These are phyloP conservation scores for Metallyticus violacea DNA, from an alignment of 2,888 invertebrate genomes.

Conservation along the genomic window DNA sequence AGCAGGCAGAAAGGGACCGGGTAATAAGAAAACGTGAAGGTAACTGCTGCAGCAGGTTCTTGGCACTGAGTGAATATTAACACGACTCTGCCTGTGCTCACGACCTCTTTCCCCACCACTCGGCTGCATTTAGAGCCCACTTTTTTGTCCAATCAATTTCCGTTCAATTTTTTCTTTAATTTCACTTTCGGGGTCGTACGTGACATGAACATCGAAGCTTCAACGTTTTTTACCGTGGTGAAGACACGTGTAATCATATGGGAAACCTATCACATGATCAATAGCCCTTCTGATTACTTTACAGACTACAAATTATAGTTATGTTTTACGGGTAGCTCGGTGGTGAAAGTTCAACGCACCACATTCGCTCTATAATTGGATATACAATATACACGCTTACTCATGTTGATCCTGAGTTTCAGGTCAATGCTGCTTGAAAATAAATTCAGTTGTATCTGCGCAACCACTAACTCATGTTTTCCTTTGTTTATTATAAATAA, in stretches of 20 bases:
- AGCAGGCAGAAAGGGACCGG: too few relatives aligned
- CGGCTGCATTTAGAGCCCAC: not conserved
- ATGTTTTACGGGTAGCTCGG: not conserved
- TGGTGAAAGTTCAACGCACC: not conserved
- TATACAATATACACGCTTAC: not conserved
- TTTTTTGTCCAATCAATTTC: not conserved
- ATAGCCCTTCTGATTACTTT: not conserved
- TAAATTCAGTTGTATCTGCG: not conserved
- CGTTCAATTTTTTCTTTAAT: not conserved
- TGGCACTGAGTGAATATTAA: not conserved
- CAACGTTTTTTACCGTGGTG: not conserved
- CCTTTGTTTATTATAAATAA: too few relatives aligned
- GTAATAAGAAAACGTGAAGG: not conserved
- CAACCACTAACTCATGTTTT: not conserved
- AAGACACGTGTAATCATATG: not conserved
- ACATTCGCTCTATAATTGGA: not conserved
- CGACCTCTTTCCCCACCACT: not conserved
- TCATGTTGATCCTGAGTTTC: not conserved
- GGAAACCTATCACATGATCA: not conserved
- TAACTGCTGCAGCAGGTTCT: not conserved
- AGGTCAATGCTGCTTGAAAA: not conserved
- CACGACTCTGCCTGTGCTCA: not conserved
- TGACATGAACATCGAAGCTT: not conserved
- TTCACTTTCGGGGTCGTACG: not conserved
- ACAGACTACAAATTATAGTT: not conserved